Conservation (phyloP, 2,888 invertebrate species). For the Xylocampa areola region DNA sequence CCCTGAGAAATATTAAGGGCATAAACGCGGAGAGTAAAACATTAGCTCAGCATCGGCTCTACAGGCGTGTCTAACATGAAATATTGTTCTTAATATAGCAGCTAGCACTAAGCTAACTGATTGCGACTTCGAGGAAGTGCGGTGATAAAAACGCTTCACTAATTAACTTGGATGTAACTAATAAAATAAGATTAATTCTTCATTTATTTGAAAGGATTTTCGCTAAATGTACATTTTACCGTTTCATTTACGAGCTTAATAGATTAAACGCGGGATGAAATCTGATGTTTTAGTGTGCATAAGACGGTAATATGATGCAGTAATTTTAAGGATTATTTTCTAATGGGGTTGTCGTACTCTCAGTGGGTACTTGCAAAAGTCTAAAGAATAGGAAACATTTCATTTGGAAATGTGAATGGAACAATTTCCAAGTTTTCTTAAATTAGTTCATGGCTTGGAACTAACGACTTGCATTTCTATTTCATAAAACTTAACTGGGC, state of each 20-base stretch:
- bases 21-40: constrained; percentile 65
- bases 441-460: background rate
- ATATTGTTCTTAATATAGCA: constrained; percentile 63
- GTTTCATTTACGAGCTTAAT: constrained; percentile 25
- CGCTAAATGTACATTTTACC: constrained; percentile 12
- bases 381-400: background rate
- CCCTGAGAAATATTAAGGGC: constrained; percentile 65
- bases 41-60: constrained; percentile 63
- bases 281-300: background rate
- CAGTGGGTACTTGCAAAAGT: background rate
- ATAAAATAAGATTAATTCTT: constrained; percentile 7
- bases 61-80: constrained; percentile 68
- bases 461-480: constrained; percentile 9
- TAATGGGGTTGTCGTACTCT: background rate
- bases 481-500: constrained; percentile 9
- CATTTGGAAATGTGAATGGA: background rate
- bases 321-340: constrained; percentile 11
- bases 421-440: background rate
- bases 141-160: constrained; percentile 23
- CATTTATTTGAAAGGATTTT: background rate
- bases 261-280: constrained; percentile 11
- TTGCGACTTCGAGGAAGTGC: constrained; percentile 17
- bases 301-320: background rate
- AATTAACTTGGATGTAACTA: constrained; percentile 31
- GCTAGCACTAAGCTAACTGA: constrained; percentile 29